Conservation (phyloP, 2,797 vertebrate genomes). For the Scolopax bukidnonensis region DNA sequence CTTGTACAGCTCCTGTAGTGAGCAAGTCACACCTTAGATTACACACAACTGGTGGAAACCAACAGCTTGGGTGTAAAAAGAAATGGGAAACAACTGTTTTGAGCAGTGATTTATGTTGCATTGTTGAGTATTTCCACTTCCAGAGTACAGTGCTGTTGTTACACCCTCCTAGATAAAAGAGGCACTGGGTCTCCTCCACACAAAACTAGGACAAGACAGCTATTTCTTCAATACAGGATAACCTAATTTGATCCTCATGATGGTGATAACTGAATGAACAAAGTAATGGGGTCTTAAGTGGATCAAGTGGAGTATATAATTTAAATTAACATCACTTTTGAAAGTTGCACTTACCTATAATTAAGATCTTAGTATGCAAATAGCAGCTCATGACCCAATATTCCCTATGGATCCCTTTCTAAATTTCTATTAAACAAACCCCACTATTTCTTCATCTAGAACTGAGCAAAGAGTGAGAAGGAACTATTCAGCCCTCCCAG, state of each 20-base stretch:
- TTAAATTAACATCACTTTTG: conserved; percentile 32
- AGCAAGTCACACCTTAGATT: not conserved
- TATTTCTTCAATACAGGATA: not conserved
- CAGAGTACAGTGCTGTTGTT: not conserved
- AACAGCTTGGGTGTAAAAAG: not conserved
- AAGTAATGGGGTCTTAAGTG: conserved; percentile 23
- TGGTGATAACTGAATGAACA: not conserved
- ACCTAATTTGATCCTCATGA: not conserved
- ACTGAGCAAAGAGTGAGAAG: not conserved
- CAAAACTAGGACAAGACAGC: not conserved
- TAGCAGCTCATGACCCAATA: not conserved
- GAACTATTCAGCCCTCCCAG: not conserved
- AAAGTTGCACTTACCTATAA: conserved; percentile 35
- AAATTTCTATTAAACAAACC: not conserved
- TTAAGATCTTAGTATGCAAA: conserved; percentile 44
- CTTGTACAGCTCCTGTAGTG: not conserved
- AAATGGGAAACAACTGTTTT: not conserved
- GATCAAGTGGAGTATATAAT: conserved; percentile 27
- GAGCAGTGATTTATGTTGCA: not conserved
- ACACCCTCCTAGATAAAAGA: not conserved
- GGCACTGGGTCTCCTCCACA: not conserved
- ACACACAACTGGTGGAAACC: not conserved
- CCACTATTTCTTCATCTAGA: not conserved
- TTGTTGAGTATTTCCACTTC: not conserved
- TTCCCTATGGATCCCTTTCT: not conserved